Base-by-base conservation (phyloP, 2,797 vertebrate genomes). In the Philypnodon macrostomus region DNA sequence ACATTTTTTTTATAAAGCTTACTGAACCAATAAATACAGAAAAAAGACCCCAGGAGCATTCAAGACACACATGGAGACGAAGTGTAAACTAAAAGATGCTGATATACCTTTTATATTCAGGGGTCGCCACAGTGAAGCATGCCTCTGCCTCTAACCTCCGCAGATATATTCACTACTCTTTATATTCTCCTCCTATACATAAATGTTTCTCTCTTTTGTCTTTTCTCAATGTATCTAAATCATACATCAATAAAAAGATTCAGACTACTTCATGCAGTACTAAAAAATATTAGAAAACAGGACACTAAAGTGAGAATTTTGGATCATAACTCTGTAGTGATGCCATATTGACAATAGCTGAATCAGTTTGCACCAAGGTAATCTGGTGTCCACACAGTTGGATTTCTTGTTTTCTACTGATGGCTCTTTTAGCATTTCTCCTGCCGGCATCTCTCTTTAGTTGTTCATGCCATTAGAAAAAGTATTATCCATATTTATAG, bases 381-480 rank as follows among this genome's bases (percentile, higher is more conserved):
- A 53, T 64, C n/a, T n/a, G n/a, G n/a, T n/a, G n/a, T n/a, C n/a
- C n/a, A n/a, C 58, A 36, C 13, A 39, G 21, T 51, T 46, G 11
- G 40, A 56, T 2, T 3, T 57, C 58, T 65, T 32, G 18, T 56
- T 56, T 50, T 58, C 10, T 2, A 52, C 41, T 45, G 21, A 37
- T 11, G 36, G 41, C 27, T 47, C 34, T 50, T 45, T 58, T 33
- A 48, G 30, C 44, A 27, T 54, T 47, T 69, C 30, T 52, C 37
- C 65, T 41, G 10, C 42, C 53, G 41, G 27, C 47, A 70, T 47
- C 44, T 18, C 26, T 52, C 50, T 63, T 21, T 56, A 59, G 61
- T 63, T 26, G 59, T 37, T 27, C 34, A 35, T 41, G 52, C 51
- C 49, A 54, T 5, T 47, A 35, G 40, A 19, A 60, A 56, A 59